phyloP scores from a whole-genome alignment of 2,888 invertebrate genomes.

The Homarus gammarus region DNA sequence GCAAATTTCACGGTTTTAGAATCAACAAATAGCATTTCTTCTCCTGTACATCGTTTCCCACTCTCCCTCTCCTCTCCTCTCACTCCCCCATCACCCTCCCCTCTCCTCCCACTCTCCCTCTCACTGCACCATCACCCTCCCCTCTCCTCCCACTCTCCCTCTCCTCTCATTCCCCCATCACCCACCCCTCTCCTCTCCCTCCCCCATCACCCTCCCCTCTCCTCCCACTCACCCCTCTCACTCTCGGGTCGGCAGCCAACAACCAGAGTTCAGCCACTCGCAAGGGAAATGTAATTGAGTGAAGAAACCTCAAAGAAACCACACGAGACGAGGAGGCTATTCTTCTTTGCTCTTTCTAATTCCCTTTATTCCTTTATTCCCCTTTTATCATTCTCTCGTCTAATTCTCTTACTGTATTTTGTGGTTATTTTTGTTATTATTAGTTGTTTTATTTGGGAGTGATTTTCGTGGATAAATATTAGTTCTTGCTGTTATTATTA shows the following conservation, averaged over 20 bases:
- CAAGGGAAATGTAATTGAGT: constrained; percentile 64
- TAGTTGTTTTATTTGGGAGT: no score
- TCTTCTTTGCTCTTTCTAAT: constrained; percentile 37
- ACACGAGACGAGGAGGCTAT: constrained; percentile 35
- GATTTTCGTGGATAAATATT: no score
- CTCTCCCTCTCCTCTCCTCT: no score
- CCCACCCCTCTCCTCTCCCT: not conserved
- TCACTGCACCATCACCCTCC: not conserved
- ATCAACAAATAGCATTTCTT: no score
- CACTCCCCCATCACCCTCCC: no score
- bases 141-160: not conserved
- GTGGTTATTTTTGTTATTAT: no score
- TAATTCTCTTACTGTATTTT: constrained; percentile 28
- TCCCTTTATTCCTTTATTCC: constrained; percentile 25
- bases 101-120: no score
- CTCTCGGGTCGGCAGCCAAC: constrained; percentile 7
- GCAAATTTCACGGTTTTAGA: no score
- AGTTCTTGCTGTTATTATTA: no score
- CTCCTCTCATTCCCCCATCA: not conserved
- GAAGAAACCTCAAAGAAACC: constrained; percentile 38
- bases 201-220: not conserved
- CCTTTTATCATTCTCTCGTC: constrained; percentile 18
- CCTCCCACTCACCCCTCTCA: not conserved
- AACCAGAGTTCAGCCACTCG: constrained; percentile 57
- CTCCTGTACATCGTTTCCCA: no score